Base-by-base conservation (phyloP, 2,797 vertebrate genomes). In the Pipistrellus nathusii region DNA sequence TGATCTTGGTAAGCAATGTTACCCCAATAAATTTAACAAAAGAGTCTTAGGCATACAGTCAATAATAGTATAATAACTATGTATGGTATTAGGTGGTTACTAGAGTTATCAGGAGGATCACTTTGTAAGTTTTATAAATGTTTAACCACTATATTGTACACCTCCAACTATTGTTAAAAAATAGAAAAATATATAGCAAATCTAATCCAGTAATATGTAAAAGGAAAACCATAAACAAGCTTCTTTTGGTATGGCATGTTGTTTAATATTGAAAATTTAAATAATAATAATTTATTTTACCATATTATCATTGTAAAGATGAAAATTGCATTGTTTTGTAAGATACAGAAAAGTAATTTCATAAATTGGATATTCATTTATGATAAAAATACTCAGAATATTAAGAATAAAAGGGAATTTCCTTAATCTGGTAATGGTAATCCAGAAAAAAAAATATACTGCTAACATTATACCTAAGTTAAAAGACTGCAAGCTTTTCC, bases 361-460 rank as follows among this genome's bases (percentile, higher is more conserved):
- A 46, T n/a, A 76, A 90, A 82, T 38, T 71, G 51, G 38, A 76
- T 53, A 86, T 35, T 8, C 27, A 57, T 57, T 18, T 32, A 85
- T 81, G 55, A 48, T 78, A 64, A 84, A 32, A 80, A 51, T 68
- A 18, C 5, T 66, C 9, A 69, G 32, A 23, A 85, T 53, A 38
- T 59, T 48, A 71, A 38, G n/a, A 81, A 68, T 81, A 51, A 81
- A 86, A 75, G 35, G 17, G 35, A 90, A 69, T 93, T 68, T 85
- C 7, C 8, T 69, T 32, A 85, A 93, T 2, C 9, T 75, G 41
- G 4, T 62, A 41, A 57, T 57, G 57, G 10, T 53, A 75, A 30
- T 59, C 21, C 35, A 75, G 25, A 44, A 95, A 92, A 89, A 48
- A 12, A 48, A 2, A 48, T 13, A 4, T 13, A 72, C 4, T 21